A percentile compares a stretch with the other conserved stretches of the same genome.
These are phyloP conservation scores for Eumerus sabulonum DNA, from an alignment of 2,888 invertebrate genomes.

Conservation along the genomic window DNA sequence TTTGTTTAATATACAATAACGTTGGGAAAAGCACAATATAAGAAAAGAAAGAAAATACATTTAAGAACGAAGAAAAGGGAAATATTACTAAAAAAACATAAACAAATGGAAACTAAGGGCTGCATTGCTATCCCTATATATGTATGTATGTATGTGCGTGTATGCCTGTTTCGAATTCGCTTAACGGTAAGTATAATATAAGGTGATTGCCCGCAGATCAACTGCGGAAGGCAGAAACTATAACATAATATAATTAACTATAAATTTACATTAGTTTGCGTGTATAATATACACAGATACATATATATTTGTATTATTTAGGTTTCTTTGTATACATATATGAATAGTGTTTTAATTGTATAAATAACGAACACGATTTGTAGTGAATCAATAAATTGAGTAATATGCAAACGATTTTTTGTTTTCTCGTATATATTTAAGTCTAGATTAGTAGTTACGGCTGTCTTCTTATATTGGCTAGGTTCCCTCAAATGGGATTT, in stretches of 20 bases:
- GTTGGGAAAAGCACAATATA: slow-evolving; percentile 18
- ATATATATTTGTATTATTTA: slow-evolving; percentile 31
- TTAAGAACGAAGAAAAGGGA: neutral
- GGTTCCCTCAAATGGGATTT: slow-evolving; percentile 18
- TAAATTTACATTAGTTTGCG: slow-evolving; percentile 29
- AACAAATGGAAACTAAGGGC: too few species aligned
- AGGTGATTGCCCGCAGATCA: too few species aligned
- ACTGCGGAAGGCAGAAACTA: slow-evolving; percentile 9
- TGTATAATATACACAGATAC: too few species aligned
- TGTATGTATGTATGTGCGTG: slow-evolving; percentile 26
- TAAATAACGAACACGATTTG: slow-evolving; percentile 61
- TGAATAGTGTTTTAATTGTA: slow-evolving; percentile 21
- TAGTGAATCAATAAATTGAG: slow-evolving; percentile 52
- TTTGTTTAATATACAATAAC: slow-evolving; percentile 2
- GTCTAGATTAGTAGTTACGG: slow-evolving; percentile 32
- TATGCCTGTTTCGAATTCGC: slow-evolving; percentile 14
- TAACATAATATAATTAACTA: slow-evolving; percentile 48
- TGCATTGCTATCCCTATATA: neutral
- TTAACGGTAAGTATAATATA: slow-evolving; percentile 26
- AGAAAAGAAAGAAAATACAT: neutral
- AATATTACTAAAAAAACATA: slow-evolving; percentile 16
- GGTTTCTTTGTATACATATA: slow-evolving; percentile 21
- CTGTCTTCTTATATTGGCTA: slow-evolving; percentile 30
- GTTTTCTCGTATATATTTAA: slow-evolving; percentile 35
- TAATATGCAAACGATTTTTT: slow-evolving; percentile 56